Conservation (phyloP, 2,113 vertebrate genomes). For the Maccullochella peelii region DNA sequence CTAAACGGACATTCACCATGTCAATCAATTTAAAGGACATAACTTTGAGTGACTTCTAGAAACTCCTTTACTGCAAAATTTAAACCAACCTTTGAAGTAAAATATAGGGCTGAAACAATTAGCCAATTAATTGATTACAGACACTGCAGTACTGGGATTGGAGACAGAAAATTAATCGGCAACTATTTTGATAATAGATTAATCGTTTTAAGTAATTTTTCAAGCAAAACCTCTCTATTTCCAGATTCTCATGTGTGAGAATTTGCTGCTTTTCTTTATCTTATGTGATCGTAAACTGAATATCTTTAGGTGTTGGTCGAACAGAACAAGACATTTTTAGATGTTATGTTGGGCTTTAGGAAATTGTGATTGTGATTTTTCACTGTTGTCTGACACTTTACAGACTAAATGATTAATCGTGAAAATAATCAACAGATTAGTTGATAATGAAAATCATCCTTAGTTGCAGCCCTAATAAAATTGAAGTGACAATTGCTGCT, state of each 20-base stretch:
- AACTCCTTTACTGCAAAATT: background rate
- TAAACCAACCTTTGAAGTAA: no score
- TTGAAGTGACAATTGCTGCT: background rate
- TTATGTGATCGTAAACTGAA: no score
- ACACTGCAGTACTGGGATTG: no score
- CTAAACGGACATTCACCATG: background rate
- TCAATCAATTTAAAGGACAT: background rate
- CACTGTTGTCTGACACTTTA: background rate
- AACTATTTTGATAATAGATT: no score
- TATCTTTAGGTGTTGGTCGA: no score
- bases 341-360: background rate
- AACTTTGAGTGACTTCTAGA: background rate
- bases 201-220: no score
- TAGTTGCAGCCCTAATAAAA: background rate
- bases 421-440: background rate
- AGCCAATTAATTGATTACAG: no score
- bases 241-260: no score
- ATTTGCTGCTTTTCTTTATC: background rate
- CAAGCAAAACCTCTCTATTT: no score
- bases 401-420: background rate
- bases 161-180: no score
- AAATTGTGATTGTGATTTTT: background rate
- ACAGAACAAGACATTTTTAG: no score
- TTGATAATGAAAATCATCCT: background rate
- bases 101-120: no score